A percentile compares a stretch with the other conserved stretches of the same genome.
Evolutionary conservation across 1,140 invertebrate species (phyloP).

Genomic region (Magallana angulata): DNA sequence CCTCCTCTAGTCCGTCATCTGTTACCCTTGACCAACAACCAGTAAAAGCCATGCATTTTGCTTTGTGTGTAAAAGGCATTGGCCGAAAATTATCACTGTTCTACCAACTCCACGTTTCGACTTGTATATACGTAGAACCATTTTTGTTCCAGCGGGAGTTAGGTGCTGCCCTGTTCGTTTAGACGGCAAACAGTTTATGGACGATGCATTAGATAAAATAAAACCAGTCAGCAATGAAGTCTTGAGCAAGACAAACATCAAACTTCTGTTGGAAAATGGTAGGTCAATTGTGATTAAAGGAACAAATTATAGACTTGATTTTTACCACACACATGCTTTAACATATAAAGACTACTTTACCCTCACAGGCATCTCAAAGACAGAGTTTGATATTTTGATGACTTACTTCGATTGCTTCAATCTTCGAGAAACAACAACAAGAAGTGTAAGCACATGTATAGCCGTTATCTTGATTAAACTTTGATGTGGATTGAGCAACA

Average conservation of each 20-base stretch:
- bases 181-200: too few relatives aligned
- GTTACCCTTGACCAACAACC: too few relatives aligned
- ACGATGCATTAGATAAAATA: too few relatives aligned
- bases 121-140: too few relatives aligned
- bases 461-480: constrained; percentile 38
- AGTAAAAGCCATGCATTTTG: too few relatives aligned
- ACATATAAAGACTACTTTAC: constrained; percentile 4
- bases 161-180: too few relatives aligned
- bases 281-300: neutral
- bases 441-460: constrained; percentile 32
- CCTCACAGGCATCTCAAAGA: constrained; percentile 41
- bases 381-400: constrained; percentile 32
- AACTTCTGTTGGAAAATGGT: neutral
- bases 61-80: too few relatives aligned
- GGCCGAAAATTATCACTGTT: too few relatives aligned
- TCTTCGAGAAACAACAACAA: neutral
- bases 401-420: neutral
- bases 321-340: neutral
- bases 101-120: too few relatives aligned
- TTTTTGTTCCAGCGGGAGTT: too few relatives aligned
- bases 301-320: constrained; percentile 8
- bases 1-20: too few relatives aligned
- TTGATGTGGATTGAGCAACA: constrained; percentile 22
- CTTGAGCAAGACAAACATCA: neutral
- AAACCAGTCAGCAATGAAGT: too few relatives aligned